Evolutionary conservation across 2,797 vertebrate species (phyloP), one percentile per base, ranked within the genome.

Genomic region (Percopsis omiscomaycus): DNA sequence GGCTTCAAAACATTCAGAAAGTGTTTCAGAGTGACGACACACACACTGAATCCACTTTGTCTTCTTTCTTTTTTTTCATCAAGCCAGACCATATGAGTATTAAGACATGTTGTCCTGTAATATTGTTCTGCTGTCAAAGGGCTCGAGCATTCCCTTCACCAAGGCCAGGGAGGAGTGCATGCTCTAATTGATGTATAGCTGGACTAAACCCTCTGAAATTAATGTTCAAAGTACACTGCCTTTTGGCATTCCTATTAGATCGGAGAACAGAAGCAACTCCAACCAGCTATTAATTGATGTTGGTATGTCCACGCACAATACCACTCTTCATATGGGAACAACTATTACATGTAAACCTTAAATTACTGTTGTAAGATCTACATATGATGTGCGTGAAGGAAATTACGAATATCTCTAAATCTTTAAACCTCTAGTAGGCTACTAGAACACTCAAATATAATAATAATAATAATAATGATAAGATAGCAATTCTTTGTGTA

Each of bases 121-220:
- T 81, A 84, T 86, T 83, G 84, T 82, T 80, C 45, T 67, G 54
- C 54, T 68, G 71, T 78, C 66, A 55, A 62, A 68, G 64, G 67
- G 61, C 57, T 74, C 51, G 44, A 27, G 2, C 46, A 54, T 61
- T 67, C 9, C 52, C 5, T 42, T 60, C 78, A 55, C 61, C 73
- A 59, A 55, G 51, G 49, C 48, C 69, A 47, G 78, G 78, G 73
- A 82, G 78, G 59, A 54, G 66, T 51, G 55, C 48, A 1, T 42
- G 61, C 71, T 65, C 1, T 14, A 61, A 54, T 68, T 37, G 54
- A 61, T 42, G 5, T 69, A 11, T 12, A 56, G 66, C 64, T 9
- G 0, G 54, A 5, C 37, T 16, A 3, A 53, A 14, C 4, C 16
- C 60, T 64, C 74, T 79, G 48, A 75, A 72, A 52, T 65, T 0